Percentiles rank a stretch among this genome's conserved stretches.
Evolutionary conservation across 2,888 invertebrate species (phyloP).

Genomic region (Cephonodes hylas): DNA sequence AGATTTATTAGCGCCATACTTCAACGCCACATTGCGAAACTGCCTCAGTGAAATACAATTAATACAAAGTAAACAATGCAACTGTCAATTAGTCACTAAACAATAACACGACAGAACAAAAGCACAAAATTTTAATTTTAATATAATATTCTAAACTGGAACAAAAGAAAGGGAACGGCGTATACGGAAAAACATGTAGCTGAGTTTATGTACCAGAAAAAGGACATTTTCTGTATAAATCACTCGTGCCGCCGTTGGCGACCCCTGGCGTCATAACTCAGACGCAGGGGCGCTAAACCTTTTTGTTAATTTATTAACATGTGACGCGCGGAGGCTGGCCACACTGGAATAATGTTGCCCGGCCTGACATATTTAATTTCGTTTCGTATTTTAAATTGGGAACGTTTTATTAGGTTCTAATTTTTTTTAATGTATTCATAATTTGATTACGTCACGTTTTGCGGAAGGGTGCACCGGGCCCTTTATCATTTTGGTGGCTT

Average conservation of each 20-base stretch:
- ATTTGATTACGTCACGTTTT: background rate
- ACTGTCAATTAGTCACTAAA: background rate
- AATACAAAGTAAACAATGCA: too few relatives aligned
- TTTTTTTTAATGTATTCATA: background rate
- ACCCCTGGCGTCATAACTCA: conserved; percentile 49
- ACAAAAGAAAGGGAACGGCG: conserved; percentile 12
- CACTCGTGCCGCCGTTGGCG: conserved; percentile 39
- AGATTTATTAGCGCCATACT: too few relatives aligned
- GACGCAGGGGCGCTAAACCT: conserved; percentile 41
- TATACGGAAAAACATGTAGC: conserved; percentile 10
- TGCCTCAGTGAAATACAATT: too few relatives aligned
- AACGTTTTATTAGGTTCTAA: background rate
- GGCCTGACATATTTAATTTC: conserved; percentile 17
- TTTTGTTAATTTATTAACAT: conserved; percentile 35
- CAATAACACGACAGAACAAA: background rate
- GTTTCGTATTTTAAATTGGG: background rate
- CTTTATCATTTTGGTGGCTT: background rate
- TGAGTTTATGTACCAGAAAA: conserved; percentile 24
- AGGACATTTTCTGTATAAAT: conserved; percentile 34
- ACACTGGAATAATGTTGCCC: conserved; percentile 11
- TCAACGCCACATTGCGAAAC: too few relatives aligned
- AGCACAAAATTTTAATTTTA: background rate
- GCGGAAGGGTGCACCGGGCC: background rate
- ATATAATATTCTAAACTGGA: conserved; percentile 12
- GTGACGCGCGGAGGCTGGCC: conserved; percentile 18